phyloP scores from a whole-genome alignment of 2,113 vertebrate genomes.

The Chauna torquata region DNA sequence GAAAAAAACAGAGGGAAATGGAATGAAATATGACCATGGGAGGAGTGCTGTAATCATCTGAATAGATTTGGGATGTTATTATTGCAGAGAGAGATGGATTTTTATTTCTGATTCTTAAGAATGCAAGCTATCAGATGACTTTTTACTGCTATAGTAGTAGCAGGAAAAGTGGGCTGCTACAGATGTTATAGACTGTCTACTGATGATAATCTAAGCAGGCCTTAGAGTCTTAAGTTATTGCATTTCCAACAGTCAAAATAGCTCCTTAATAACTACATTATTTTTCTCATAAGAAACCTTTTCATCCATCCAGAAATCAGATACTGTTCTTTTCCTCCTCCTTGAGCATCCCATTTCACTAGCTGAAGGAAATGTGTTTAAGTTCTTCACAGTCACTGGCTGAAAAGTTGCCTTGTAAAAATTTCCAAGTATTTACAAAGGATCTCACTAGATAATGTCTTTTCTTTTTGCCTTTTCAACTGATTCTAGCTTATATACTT shows the following conservation, averaged over 20 bases:
- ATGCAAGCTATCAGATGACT: not conserved
- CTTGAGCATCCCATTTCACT: not conserved
- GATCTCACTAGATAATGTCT: not conserved
- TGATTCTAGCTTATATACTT: not conserved
- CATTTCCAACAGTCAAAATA: not conserved
- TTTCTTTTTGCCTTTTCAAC: not conserved
- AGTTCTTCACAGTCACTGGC: not conserved
- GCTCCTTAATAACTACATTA: not conserved
- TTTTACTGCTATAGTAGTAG: not conserved
- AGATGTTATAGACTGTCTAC: not conserved
- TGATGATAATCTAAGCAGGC: not conserved
- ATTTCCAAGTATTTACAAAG: not conserved
- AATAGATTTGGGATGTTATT: not conserved
- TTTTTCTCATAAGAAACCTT: not conserved
- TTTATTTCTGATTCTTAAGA: not conserved
- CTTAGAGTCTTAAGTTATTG: not conserved
- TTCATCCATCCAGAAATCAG: not conserved
- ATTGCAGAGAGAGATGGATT: fast-evolving
- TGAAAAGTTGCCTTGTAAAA: not conserved
- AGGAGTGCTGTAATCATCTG: not conserved
- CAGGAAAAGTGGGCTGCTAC: not conserved
- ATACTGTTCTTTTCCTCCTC: not conserved
- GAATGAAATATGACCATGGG: not conserved
- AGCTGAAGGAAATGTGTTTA: not conserved
- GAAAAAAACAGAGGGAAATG: not conserved